Evolutionary conservation across 1,140 invertebrate genomes (phyloP), one percentile per base, ranked within the genome.

Genomic region (Lycorma delicatula): DNA sequence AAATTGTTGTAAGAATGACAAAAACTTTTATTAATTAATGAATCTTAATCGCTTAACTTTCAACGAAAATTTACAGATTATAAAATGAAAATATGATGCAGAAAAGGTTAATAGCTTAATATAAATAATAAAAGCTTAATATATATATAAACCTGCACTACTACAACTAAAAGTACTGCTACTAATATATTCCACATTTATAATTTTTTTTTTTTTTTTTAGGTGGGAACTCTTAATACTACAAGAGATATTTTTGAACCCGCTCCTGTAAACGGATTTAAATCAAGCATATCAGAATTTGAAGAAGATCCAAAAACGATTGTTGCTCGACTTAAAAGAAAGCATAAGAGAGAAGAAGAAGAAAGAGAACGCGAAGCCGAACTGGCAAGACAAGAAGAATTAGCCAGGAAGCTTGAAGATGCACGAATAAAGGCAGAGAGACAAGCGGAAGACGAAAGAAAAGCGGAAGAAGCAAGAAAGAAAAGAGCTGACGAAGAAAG

Each of bases 331-430:
- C 46, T 51, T 25, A 58, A 47, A 54, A 60, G 50, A 54, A 54
- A n/a, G 54, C n/a, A 44, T 48, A 27, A 51, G 57, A 61, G 63
- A 60, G 59, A 60, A 61, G 61, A 60, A 59, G 59, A 62, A 50
- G 52, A 62, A n/a, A 62, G 57, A 63, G 65, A 62, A 57, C 18
- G 38, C 56, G 20, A 59, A 12, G 61, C 56, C 58, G 60, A 63
- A 63, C 56, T 49, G 51, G 62, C 60, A 57, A 46, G 48, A 53
- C 51, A 61, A 59, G 62, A 61, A 26, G 16, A 50, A 63, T 7
- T 28, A 9, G 50, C 28, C n/a, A 29, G 38, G 28, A 29, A 46
- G 36, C 16, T 22, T 26, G 23, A 64, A 65, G 51, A 65, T 31
- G 54, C 62, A 59, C 63, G 68, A 67, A 63, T 59, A 12, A n/a